Evolutionary conservation across 2,797 vertebrate species (phyloP).

Genomic region (Mallotus villosus): DNA sequence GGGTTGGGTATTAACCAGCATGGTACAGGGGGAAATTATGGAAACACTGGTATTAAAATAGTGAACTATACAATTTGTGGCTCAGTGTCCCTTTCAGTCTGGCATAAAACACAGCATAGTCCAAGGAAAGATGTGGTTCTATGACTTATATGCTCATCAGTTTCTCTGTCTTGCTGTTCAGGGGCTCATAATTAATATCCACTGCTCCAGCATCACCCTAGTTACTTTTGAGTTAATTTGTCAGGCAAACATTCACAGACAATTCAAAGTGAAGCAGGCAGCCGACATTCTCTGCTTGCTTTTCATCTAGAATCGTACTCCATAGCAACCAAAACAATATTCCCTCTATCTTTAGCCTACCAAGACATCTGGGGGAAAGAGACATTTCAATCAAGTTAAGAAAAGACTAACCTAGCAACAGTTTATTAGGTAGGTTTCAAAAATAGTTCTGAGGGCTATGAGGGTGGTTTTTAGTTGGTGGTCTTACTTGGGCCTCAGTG

Average conservation of each 20-base stretch:
- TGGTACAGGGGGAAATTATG: neutral
- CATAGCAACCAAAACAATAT: too few species aligned
- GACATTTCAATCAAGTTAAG: too few species aligned
- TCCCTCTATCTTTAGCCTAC: too few species aligned
- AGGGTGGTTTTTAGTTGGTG: constrained; percentile 29
- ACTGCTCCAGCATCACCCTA: constrained; percentile 45
- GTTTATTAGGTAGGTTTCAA: neutral
- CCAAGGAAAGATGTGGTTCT: neutral
- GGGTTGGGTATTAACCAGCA: neutral
- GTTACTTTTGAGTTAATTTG: constrained; percentile 35
- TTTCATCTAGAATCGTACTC: too few species aligned
- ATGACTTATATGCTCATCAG: neutral
- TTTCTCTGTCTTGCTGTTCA: neutral
- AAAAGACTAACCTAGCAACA: too few species aligned
- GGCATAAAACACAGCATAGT: neutral
- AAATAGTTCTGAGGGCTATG: too few species aligned
- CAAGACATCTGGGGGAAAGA: too few species aligned
- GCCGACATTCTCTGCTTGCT: too few species aligned
- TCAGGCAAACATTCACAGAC: too few species aligned
- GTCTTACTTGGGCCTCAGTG: constrained; percentile 78
- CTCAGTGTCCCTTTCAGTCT: neutral
- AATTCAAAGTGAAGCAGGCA: too few species aligned
- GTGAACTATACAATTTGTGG: neutral
- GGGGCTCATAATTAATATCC: constrained; percentile 12
- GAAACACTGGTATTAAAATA: neutral